Evolutionary conservation across 2,113 vertebrate species (phyloP).

Genomic region (Lonchura striata): DNA sequence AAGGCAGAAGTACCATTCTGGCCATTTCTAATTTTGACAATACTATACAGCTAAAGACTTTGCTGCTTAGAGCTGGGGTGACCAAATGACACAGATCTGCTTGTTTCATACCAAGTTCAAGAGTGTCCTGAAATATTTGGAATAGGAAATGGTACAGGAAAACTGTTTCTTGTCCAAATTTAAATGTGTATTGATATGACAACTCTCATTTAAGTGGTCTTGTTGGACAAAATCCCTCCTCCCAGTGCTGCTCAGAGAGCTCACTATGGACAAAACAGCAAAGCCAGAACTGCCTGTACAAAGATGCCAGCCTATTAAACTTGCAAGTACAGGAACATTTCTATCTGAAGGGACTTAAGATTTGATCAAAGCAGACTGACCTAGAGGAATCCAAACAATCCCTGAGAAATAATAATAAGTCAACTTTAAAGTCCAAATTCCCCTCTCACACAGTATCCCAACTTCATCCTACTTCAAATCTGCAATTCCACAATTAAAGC

Average conservation of each 20-base stretch:
- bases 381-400: not conserved
- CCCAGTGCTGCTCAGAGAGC: not conserved
- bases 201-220: not conserved
- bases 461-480: not conserved
- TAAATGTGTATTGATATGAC: not conserved
- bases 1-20: not conserved
- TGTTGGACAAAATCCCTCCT: not conserved
- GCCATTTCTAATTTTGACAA: not conserved
- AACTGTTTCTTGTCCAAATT: not conserved
- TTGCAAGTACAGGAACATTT: not conserved
- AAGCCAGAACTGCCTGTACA: not conserved
- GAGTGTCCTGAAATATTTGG: not conserved
- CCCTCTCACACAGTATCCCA: not conserved
- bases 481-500: not conserved
- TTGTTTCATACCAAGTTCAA: not conserved
- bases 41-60: not conserved
- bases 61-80: not conserved
- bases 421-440: not conserved
- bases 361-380: not conserved
- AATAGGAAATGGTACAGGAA: not conserved
- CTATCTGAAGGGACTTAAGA: not conserved
- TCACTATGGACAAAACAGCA: not conserved
- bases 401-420: not conserved
- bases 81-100: fast-evolving
- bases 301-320: not conserved